Base-by-base conservation (phyloP, 2,888 invertebrate genomes). In the Drosophila lutescens region DNA sequence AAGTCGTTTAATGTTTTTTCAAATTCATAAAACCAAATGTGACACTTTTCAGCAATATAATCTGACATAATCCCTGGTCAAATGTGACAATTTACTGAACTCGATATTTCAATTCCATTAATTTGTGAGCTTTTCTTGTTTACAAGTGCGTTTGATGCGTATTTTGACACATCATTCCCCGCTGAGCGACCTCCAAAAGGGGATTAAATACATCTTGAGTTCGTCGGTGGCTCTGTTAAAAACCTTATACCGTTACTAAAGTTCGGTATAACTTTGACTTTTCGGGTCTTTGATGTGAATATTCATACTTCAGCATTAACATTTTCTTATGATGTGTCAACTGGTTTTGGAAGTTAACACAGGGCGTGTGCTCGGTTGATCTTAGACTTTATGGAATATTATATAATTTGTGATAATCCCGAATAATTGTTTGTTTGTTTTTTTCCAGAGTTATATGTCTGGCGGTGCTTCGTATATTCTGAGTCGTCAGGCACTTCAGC, bases 381-480 rank as follows among this genome's bases (percentile, higher is more conserved):
- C 36, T 26, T 7, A 12, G 10, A 32, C 2, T 32, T 59, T 43
- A 36, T 51, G 34, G 43, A 17, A 17, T 20, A 44, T 10, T 12
- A 32, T 20, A 44, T 10, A n/a, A 32, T 20, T 30, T 44, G 17
- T 17, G 26, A 54, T 51, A 10, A 23, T 32, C 4, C n/a, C 2
- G n/a, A 12, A 62, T 0, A 34, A 23, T 40, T 9, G 7, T n/a
- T n/a, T 65, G 36, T 23, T 12, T 46, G 12, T 13, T 47, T 1
- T 10, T 5, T 2, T 38, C 0, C 78, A 94, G 93, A 97, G 97
- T 0, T 97, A 97, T 90, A 97, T 97, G 97, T 97, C 96, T 82
- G 97, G 97, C 4, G 97, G 97, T 0, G 97, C 97, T 55, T 98
- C 98, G 0, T 99, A 99, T 91, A 97, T 99, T 44, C 93, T 99